Percentiles rank a stretch among this genome's conserved stretches.
Evolutionary conservation across 2,797 vertebrate genomes (phyloP).

Genomic region (Harpagifer antarcticus): DNA sequence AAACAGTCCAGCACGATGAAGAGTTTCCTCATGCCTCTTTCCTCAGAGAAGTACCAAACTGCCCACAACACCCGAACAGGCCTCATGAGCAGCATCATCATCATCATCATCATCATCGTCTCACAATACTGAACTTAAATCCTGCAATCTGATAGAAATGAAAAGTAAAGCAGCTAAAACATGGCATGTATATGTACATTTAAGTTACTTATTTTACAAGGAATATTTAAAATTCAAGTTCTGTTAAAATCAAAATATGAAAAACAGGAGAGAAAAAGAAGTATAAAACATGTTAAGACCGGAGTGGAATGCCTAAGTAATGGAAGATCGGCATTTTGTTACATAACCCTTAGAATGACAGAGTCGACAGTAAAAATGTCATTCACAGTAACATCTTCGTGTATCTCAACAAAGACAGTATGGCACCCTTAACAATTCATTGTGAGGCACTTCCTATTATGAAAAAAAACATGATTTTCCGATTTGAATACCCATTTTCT

Average conservation of each 20-base stretch:
- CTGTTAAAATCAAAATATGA: slow-evolving; percentile 91
- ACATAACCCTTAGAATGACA: slow-evolving; percentile 87
- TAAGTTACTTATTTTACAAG: slow-evolving; percentile 98
- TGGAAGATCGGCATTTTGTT: slow-evolving; percentile 90
- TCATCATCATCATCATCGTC: slow-evolving; percentile 86
- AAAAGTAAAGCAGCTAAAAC: slow-evolving; percentile 93
- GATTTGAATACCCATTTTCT: slow-evolving; percentile 67
- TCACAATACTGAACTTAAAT: slow-evolving; percentile 90
- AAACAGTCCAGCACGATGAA: slow-evolving; percentile 87
- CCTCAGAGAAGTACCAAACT: slow-evolving; percentile 64
- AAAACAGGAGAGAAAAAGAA: slow-evolving; percentile 77
- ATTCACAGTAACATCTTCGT: slow-evolving; percentile 88
- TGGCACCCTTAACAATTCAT: slow-evolving; percentile 94
- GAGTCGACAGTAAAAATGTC: slow-evolving; percentile 84
- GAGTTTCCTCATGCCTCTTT: slow-evolving; percentile 83
- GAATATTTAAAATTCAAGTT: slow-evolving; percentile 99
- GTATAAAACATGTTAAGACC: slow-evolving; percentile 95
- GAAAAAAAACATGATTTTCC: slow-evolving; percentile 83
- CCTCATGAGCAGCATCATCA: slow-evolving; percentile 89
- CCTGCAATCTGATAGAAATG: slow-evolving; percentile 88
- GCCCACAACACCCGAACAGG: slow-evolving; percentile 83
- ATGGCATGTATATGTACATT: slow-evolving; percentile 93
- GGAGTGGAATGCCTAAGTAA: slow-evolving; percentile 95
- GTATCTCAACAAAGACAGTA: slow-evolving; percentile 89
- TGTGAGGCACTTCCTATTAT: slow-evolving; percentile 97